A percentile compares a stretch with the other conserved stretches of the same genome.
phyloP scores from a whole-genome alignment of 1,140 invertebrate species.

The Drosophila pseudoobscura region DNA sequence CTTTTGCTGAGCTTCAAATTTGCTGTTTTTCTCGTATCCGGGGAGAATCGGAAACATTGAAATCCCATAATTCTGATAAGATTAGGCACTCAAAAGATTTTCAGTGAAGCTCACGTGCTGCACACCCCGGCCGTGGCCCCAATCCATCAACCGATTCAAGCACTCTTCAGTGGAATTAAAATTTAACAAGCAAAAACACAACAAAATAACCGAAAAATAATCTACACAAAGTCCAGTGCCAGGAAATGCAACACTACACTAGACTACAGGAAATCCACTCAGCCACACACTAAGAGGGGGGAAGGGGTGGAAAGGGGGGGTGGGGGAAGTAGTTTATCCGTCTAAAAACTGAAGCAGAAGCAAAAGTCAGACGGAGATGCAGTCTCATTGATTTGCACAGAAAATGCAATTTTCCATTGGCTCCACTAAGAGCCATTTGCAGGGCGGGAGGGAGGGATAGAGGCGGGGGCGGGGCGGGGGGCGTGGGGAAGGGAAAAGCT shows the following conservation, averaged over 20 bases:
- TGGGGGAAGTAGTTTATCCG: neutral
- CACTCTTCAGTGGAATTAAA: slow-evolving; percentile 46
- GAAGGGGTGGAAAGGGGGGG: no score
- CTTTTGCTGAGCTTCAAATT: neutral
- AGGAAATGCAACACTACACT: neutral
- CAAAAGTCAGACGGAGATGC: slow-evolving; percentile 23
- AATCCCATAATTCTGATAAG: slow-evolving; percentile 43
- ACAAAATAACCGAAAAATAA: slow-evolving; percentile 41
- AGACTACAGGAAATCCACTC: slow-evolving; percentile 18
- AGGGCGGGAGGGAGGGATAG: neutral
- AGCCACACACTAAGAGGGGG: slow-evolving; percentile 8
- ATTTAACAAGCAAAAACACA: slow-evolving; percentile 47
- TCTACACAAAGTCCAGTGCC: slow-evolving; percentile 29
- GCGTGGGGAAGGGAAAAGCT: slow-evolving; percentile 37
- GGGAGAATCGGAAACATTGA: slow-evolving; percentile 14
- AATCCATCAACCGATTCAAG: slow-evolving; percentile 14
- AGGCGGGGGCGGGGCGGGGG: no score
- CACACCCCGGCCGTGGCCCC: slow-evolving; percentile 11
- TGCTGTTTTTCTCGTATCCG: slow-evolving; percentile 2
- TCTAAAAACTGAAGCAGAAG: slow-evolving; percentile 23
- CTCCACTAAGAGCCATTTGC: slow-evolving; percentile 33
- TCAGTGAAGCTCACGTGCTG: slow-evolving; percentile 29
- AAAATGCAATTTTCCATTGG: slow-evolving; percentile 47
- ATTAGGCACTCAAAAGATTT: slow-evolving; percentile 46
- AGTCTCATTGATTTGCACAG: slow-evolving; percentile 46